Conservation (phyloP, 2,113 vertebrate genomes). For the Anser brachyrhynchus region DNA sequence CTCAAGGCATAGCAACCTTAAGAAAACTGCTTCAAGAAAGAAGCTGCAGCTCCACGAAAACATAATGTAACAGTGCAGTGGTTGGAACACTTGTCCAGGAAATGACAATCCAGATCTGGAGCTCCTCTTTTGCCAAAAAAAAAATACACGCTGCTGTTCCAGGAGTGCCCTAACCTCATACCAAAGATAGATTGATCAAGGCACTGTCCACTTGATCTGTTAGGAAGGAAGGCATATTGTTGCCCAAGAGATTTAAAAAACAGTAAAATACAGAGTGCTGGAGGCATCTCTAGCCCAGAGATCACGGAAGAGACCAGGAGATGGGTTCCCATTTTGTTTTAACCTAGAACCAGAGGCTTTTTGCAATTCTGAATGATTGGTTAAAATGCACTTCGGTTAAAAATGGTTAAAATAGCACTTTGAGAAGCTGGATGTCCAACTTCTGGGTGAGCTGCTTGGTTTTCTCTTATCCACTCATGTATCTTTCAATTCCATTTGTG, state of each 20-base stretch:
- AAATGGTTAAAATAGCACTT: background rate
- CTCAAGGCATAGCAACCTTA: background rate
- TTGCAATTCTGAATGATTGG: background rate
- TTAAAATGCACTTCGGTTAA: background rate
- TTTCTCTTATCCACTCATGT: background rate
- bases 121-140: background rate
- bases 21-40: background rate
- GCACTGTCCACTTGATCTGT: background rate
- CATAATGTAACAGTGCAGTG: background rate
- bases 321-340: background rate
- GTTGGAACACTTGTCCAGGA: background rate
- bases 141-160: background rate
- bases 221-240: background rate
- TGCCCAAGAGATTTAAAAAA: background rate
- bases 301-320: background rate
- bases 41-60: background rate
- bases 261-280: background rate
- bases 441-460: background rate
- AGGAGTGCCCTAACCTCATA: background rate
- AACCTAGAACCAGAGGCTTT: background rate
- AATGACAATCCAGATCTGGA: background rate
- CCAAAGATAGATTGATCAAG: background rate
- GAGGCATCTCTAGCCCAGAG: background rate
- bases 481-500: background rate
- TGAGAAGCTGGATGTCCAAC: background rate